Base-by-base conservation (phyloP, 1,140 invertebrate species). In the Odontomachus brunneus region DNA sequence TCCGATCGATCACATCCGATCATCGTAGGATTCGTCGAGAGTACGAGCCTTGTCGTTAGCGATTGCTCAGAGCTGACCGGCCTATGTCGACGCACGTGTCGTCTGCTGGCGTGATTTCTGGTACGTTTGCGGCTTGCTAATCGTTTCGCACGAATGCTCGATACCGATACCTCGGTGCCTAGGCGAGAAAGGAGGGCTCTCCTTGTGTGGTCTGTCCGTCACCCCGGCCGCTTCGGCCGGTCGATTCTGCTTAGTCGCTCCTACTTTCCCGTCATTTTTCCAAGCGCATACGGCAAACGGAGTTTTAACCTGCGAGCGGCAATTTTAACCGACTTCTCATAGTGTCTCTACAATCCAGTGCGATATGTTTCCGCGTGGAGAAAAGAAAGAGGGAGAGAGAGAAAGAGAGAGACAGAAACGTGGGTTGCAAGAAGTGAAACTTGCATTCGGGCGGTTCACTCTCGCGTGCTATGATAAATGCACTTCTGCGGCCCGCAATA, bases 131-230 rank as follows among this genome's bases (percentile, higher is more conserved):
- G 90, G 89, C 87, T 89, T 90, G 87, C 83, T 91, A 92, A 93
- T 93, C 90, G 90, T 90, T 90, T 92, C 90, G 89, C 92, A 89
- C 89, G 88, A 91, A 88, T 90, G 88, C 86, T 66, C 86, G 90
- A 85, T 89, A 91, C 89, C 88, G 89, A 92, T 90, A 90, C 86
- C 88, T 85, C 89, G 72, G 19, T 76, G 62, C 53, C 55, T 75
- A 62, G 53, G 66, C n/a, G 38, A 63, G 53, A 57, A 71, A 67
- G 69, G 71, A 14, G 5, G 65, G 38, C 33, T 59, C 67, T 63
- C 60, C 86, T 60, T 69, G 71, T 84, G 65, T 60, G 65, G 71
- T 80, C 72, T 73, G n/a, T 38, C 24, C 17, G n/a, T 66, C 29
- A 51, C 38, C 15, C 44, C 57, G 24, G 12, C n/a, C 48, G 19